Conservation (phyloP, 2,113 vertebrate species). For the Arizona elegans region DNA sequence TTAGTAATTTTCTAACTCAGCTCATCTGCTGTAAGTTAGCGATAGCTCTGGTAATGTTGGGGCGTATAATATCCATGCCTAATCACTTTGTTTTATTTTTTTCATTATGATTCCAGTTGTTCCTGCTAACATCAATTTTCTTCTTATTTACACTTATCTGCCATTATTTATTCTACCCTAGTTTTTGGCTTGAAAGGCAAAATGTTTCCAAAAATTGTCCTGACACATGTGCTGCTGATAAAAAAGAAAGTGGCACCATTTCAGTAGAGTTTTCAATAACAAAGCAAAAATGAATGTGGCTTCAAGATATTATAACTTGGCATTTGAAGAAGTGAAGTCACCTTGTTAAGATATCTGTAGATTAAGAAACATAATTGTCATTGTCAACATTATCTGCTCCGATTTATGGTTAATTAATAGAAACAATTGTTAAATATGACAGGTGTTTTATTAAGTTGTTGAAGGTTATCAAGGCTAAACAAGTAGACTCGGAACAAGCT, state of each 20-base stretch:
- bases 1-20: not conserved
- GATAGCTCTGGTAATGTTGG: not conserved
- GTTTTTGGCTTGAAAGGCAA: not conserved
- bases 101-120: not conserved
- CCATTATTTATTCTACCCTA: not conserved
- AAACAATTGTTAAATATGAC: constrained; percentile 6
- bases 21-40: not conserved
- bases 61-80: not conserved
- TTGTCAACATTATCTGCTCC: constrained; percentile 18
- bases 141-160: not conserved
- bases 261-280: not conserved
- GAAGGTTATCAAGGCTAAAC: constrained; percentile 29
- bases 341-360: not conserved
- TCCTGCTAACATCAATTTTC: not conserved
- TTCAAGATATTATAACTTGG: not conserved
- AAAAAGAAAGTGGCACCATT: not conserved
- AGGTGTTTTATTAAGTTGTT: not conserved
- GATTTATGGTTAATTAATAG: not conserved
- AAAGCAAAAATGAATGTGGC: not conserved
- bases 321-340: not conserved
- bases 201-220: not conserved
- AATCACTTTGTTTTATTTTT: not conserved
- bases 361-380: not conserved
- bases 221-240: not conserved
- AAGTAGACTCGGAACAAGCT: not conserved